These are phyloP conservation scores for Nematolebias whitei DNA, from an alignment of 2,113 vertebrate species.

Conservation along the genomic window DNA sequence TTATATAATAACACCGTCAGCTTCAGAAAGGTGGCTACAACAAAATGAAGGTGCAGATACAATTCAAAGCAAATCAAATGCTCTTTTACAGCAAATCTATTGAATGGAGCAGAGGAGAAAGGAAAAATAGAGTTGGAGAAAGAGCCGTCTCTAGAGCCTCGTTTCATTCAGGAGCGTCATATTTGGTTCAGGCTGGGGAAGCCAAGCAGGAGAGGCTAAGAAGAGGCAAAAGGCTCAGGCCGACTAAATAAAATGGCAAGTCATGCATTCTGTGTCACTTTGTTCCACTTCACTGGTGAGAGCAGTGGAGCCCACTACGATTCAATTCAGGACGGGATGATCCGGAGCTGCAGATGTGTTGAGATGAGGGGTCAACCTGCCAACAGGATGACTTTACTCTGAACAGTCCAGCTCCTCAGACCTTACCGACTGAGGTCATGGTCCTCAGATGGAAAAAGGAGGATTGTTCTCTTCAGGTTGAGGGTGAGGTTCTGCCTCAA, in stretches of 20 bases:
- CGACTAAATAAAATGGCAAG: constrained; percentile 57
- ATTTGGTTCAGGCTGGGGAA: constrained; percentile 72
- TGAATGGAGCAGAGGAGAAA: constrained; percentile 15
- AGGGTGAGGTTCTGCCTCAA: too few species aligned
- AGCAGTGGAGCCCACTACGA: constrained; percentile 33
- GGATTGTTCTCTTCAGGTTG: too few species aligned
- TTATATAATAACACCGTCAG: constrained; percentile 71
- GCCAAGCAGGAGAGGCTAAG: constrained; percentile 55
- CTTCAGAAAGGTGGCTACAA: constrained; percentile 42
- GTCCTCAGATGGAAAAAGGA: too few species aligned
- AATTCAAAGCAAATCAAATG: constrained; percentile 41
- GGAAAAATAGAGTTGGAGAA: constrained; percentile 11
- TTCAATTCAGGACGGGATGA: constrained; percentile 32
- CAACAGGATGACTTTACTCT: constrained; percentile 20
- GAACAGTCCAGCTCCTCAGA: constrained; percentile 13
- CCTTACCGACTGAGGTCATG: too few species aligned
- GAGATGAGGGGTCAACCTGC: constrained; percentile 28
- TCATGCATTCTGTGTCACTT: constrained; percentile 62
- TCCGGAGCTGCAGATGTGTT: constrained; percentile 54
- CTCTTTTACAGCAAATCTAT: constrained; percentile 34
- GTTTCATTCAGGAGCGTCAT: constrained; percentile 49
- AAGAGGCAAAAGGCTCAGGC: constrained; percentile 43
- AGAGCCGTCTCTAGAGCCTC: constrained; percentile 36
- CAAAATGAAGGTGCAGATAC: constrained; percentile 18
- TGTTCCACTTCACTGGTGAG: constrained; percentile 55